These are phyloP conservation scores for Steatocranus sp. DNA, from an alignment of 2,797 vertebrate species.

Conservation along the genomic window DNA sequence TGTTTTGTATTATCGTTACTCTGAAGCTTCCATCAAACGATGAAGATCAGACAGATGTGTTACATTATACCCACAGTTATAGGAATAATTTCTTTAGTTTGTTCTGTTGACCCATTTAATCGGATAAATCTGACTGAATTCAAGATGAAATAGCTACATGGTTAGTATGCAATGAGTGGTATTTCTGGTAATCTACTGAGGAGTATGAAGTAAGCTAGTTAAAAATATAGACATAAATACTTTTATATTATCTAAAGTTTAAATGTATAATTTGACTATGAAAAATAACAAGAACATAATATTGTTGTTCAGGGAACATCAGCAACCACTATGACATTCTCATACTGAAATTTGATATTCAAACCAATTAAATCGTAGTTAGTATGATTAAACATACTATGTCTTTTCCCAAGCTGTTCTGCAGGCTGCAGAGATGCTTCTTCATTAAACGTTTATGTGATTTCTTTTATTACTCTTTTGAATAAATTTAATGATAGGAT, in stretches of 20 bases:
- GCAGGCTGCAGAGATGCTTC: not conserved
- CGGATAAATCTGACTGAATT: not conserved
- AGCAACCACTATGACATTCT: not conserved
- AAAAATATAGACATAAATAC: not conserved
- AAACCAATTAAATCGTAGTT: not conserved
- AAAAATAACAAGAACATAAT: not conserved
- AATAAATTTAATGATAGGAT: not conserved
- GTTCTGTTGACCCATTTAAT: not conserved
- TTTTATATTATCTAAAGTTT: not conserved
- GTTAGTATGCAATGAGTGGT: not conserved
- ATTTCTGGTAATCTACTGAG: not conserved
- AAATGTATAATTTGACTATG: not conserved
- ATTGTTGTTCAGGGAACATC: not conserved
- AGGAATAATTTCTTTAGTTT: not conserved
- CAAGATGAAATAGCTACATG: not conserved
- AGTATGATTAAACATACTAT: not conserved
- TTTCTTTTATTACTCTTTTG: not conserved
- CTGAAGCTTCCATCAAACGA: not conserved
- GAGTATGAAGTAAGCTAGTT: not conserved
- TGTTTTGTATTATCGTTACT: not conserved
- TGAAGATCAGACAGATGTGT: not conserved
- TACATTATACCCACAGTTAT: not conserved
- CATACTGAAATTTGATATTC: rapidly evolving
- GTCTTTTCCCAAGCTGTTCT: not conserved
- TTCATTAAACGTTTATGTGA: not conserved